phyloP scores from a whole-genome alignment of 2,113 vertebrate species.

The Phalacrocorax aristotelis region DNA sequence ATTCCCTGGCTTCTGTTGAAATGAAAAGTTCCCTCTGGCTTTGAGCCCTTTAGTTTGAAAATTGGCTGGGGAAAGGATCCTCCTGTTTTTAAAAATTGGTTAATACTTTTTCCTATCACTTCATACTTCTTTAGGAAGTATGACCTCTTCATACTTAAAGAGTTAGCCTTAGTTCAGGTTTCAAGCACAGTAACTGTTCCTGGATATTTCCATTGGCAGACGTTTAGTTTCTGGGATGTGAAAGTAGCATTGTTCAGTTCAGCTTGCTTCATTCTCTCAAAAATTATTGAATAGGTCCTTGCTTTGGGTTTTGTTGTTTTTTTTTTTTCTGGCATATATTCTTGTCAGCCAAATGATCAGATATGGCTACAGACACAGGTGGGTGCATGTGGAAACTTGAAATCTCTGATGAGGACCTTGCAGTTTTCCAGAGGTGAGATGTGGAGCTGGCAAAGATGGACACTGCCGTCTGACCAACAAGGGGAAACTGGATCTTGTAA shows the following conservation, averaged over 20 bases:
- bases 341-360: background rate
- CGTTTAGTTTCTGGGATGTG: background rate
- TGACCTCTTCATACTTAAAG: background rate
- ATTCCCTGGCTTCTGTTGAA: background rate
- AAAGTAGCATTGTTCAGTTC: background rate
- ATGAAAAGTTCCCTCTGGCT: background rate
- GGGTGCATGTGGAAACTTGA: background rate
- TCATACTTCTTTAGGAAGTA: background rate
- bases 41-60: background rate
- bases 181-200: background rate
- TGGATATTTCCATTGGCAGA: background rate
- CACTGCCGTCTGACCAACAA: background rate
- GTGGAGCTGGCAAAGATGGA: background rate
- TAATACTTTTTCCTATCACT: accelerated
- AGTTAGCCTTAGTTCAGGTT: background rate
- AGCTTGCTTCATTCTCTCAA: background rate
- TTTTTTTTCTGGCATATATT: background rate
- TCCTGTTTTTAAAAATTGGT: accelerated
- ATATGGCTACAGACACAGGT: background rate
- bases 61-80: background rate
- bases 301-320: background rate
- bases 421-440: background rate
- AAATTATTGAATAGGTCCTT: background rate
- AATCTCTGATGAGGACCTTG: background rate
- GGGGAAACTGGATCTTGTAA: background rate